phyloP scores from a whole-genome alignment of 2,113 vertebrate genomes.

The Bagarius yarrelli region DNA sequence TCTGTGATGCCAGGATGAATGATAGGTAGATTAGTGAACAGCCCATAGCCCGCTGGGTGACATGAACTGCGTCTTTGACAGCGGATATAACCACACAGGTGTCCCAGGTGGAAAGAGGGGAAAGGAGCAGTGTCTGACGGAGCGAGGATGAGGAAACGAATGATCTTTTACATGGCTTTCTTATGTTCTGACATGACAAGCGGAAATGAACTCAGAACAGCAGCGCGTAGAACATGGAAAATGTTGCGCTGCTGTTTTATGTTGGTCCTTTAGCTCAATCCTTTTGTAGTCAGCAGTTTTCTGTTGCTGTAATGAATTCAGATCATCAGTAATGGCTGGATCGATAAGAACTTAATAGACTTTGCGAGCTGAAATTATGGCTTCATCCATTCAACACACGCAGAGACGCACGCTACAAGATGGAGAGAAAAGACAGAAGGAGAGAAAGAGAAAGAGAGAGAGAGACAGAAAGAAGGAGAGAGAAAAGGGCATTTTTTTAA shows the following conservation, averaged over 20 bases:
- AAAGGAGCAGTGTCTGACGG: constrained; percentile 23
- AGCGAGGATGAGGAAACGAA: constrained; percentile 13
- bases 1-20: constrained; percentile 50
- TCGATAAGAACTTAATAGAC: constrained; percentile 78
- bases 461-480: neutral
- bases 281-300: constrained; percentile 75
- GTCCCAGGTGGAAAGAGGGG: neutral
- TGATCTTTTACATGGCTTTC: constrained; percentile 24
- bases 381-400: constrained; percentile 52
- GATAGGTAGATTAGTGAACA: constrained; percentile 51
- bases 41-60: constrained; percentile 43
- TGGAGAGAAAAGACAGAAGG: constrained; percentile 14
- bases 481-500: no score
- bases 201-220: constrained; percentile 3
- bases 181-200: constrained; percentile 9
- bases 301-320: constrained; percentile 70
- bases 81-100: constrained; percentile 26
- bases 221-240: constrained; percentile 3
- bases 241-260: constrained; percentile 59
- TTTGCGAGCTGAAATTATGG: constrained; percentile 47
- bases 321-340: constrained; percentile 76
- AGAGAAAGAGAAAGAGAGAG: constrained; percentile 43
- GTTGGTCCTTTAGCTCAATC: constrained; percentile 70
- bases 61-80: constrained; percentile 35
- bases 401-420: constrained; percentile 51